phyloP scores from a whole-genome alignment of 1,140 invertebrate species.

The Heliconius eleuchia region DNA sequence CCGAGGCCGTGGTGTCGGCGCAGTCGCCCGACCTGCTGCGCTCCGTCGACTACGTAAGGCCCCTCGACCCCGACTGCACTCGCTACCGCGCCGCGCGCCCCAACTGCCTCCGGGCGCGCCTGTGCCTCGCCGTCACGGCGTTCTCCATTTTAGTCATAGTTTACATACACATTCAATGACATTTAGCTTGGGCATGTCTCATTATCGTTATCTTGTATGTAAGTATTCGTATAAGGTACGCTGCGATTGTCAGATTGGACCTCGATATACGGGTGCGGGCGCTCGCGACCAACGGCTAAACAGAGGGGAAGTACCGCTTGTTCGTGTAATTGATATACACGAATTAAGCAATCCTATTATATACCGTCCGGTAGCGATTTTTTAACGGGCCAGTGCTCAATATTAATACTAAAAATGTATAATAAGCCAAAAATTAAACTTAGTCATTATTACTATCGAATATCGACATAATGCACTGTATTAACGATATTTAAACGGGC shows the following conservation, averaged over 20 bases:
- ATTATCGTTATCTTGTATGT: conserved; percentile 67
- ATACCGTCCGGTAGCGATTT: not conserved
- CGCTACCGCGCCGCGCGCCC: conserved; percentile 53
- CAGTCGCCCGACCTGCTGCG: conserved; percentile 71
- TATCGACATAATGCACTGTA: not conserved
- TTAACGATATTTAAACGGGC: not conserved
- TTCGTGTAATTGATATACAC: conserved; percentile 1
- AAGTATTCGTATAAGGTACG: conserved; percentile 60
- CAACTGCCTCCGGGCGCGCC: conserved; percentile 62
- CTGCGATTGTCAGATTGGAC: conserved; percentile 66
- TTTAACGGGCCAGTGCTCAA: conserved; percentile 2
- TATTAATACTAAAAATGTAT: not conserved
- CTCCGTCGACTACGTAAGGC: conserved; percentile 79
- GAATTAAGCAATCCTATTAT: conserved; percentile 10
- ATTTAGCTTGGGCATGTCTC: conserved; percentile 67
- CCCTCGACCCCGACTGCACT: conserved; percentile 72
- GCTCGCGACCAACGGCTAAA: not conserved
- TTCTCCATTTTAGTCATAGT: conserved; percentile 78
- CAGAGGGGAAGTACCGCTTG: not conserved
- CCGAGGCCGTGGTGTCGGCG: conserved; percentile 67
- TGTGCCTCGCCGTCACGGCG: conserved; percentile 75
- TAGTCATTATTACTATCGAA: conserved; percentile 18
- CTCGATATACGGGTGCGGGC: conserved; percentile 16
- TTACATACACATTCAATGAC: conserved; percentile 76
- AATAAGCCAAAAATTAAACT: conserved; percentile 14